phyloP scores from a whole-genome alignment of 2,888 invertebrate genomes.

The Calameuta idolon region DNA sequence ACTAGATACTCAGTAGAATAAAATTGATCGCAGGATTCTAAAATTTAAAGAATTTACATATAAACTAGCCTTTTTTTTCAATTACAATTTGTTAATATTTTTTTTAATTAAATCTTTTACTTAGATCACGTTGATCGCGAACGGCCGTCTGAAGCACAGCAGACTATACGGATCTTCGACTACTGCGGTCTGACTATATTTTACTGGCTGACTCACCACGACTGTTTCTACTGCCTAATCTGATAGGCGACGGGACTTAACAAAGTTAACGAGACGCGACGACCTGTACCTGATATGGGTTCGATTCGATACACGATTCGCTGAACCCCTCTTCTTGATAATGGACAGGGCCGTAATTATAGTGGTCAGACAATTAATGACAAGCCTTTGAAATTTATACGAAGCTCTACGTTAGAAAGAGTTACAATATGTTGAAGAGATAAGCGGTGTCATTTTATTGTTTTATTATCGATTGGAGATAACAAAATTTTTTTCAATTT shows the following conservation, averaged over 20 bases:
- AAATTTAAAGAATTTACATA: not conserved
- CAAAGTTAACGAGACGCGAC: not conserved
- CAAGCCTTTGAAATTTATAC: not conserved
- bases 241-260: not conserved
- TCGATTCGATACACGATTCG: not conserved
- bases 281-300: not conserved
- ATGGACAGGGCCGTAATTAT: not conserved
- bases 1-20: not conserved
- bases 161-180: not conserved
- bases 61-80: not conserved
- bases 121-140: not conserved
- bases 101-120: not conserved
- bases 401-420: not conserved
- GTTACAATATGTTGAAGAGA: not conserved
- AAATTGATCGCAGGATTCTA: too few species aligned
- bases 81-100: not conserved
- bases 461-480: not conserved
- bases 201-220: not conserved
- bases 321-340: not conserved
- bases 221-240: not conserved
- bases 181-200: not conserved
- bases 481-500: not conserved
- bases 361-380: not conserved
- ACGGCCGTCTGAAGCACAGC: not conserved
- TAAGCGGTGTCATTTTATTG: not conserved